Base-by-base conservation (phyloP, 2,797 vertebrate species). In the Mormyrus hasselquistii region DNA sequence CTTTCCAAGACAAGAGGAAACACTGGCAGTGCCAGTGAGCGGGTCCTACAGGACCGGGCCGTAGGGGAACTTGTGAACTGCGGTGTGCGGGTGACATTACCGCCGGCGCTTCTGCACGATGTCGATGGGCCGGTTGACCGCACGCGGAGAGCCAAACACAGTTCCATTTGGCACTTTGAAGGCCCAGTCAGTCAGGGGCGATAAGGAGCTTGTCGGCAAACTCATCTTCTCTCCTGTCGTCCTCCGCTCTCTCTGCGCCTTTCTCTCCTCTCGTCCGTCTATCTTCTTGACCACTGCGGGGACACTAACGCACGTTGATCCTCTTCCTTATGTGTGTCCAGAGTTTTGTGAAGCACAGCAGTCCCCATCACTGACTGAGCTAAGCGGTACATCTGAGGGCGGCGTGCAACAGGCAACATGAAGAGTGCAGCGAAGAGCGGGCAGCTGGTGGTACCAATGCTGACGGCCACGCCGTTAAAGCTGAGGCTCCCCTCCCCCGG, bases 71-170 rank as follows among this genome's bases (percentile, higher is more conserved):
- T 22, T 19, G 19, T 44, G 4, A 59, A 85, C 0, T 47, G 29
- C 3, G 9, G 47, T 14, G 29, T 38, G 84, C 10, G 44, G 41
- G 34, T 53, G 22, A 89, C 62, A 41, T 95, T 96, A 97, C 96
- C 96, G 95, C 94, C 96, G 95, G 93, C 93, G 95, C 93, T 94
- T 96, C 92, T 96, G 95, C 86, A 92, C 93, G 92, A 97, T 96
- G 94, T 96, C 96, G 90, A 96, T 96, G 90, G 96, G 96, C 88
- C 94, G 93, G 95, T 96, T 96, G 93, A 96, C 95, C 5, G 96
- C 95, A 25, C 94, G 94, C 2, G 95, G 96, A 0, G 96, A 97
- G 90, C 95, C 96, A 92, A 93, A 94, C 73, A 94, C 92, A 92
- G 93, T 94, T 90, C 95, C 94, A 79, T 92, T 94, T 84, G 93